Evolutionary conservation across 1,140 invertebrate species (phyloP), one percentile per base, ranked within the genome.

Genomic region (Panulirus ornatus): DNA sequence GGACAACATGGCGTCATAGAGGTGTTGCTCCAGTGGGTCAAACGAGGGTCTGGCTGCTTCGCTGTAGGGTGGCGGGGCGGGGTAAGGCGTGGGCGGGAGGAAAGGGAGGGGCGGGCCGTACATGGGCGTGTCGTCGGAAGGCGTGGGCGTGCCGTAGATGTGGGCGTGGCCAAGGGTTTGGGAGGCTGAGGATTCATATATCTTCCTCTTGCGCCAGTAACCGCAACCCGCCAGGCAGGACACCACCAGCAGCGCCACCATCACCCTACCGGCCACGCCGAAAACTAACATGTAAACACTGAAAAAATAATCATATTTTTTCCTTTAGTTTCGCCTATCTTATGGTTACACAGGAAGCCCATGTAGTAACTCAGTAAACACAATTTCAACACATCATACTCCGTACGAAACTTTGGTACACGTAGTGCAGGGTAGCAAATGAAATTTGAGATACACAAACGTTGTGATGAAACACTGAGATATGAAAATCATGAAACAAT

Each of bases 61-160:
- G 36, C 88, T 90, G 51, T 90, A 90, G 14, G 88, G 88, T 8
- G 88, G 88, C 9, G 88, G 88, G 40, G 82, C 82, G 5, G 88
- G 82, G 54, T 90, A 90, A 0, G 88, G 79, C 9, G 88, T 75
- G 54, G 88, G 88, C 19, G 88, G 88, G 11, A 84, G 82, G 38
- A 90, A 90, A 44, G 88, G 82, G 34, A 90, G 40, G 27, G 82
- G 82, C 14, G 82, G 88, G 27, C 88, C 82, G n/a, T 90, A 90
- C 36, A 84, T 83, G 40, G 88, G 88, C 6, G 88, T 90, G 71
- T 90, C 88, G 40, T 90, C 88, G 22, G 88, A 90, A 19, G 88
- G 88, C 19, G 88, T 90, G 36, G 88, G 88, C 30, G 88, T 90
- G 22, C 36, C 47, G 51, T 84, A 76, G 54, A 54, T 34, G 75